phyloP scores from a whole-genome alignment of 2,113 vertebrate genomes.

The Hemichromis elongatus region DNA sequence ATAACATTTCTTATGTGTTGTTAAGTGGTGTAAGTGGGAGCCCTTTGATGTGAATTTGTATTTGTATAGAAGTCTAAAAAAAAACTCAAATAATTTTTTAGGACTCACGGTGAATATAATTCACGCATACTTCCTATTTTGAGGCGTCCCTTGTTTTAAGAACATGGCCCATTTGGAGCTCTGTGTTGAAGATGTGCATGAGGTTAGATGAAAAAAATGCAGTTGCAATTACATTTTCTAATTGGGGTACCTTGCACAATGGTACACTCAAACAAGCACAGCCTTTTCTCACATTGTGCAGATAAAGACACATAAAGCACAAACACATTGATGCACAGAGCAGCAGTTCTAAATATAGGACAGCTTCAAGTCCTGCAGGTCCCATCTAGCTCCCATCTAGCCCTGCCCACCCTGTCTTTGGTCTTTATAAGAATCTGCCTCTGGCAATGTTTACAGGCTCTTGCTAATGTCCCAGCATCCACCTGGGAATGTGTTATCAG shows the following conservation, averaged over 20 bases:
- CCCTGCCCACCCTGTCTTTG: constrained; percentile 5
- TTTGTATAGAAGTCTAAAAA: neutral
- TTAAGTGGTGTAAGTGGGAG: neutral
- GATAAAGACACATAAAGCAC: neutral
- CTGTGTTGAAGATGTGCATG: neutral
- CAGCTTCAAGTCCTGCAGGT: constrained; percentile 38
- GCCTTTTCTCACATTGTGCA: neutral
- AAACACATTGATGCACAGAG: neutral
- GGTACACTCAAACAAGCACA: neutral
- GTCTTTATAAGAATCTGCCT: constrained; percentile 16
- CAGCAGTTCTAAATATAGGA: constrained; percentile 55
- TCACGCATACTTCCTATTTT: neutral
- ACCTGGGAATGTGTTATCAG: constrained; percentile 51
- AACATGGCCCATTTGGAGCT: neutral
- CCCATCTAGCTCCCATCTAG: constrained; percentile 3
- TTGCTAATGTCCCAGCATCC: constrained; percentile 24
- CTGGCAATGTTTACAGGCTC: neutral
- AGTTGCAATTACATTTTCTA: neutral
- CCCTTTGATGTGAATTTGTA: neutral
- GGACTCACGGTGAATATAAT: neutral
- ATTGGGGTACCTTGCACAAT: constrained; percentile 3
- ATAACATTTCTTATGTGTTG: neutral
- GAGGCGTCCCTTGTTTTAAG: neutral
- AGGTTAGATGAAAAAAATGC: neutral
- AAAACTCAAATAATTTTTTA: neutral